These are phyloP conservation scores for Hypsopygia costalis DNA, from an alignment of 2,888 invertebrate species.

Conservation along the genomic window DNA sequence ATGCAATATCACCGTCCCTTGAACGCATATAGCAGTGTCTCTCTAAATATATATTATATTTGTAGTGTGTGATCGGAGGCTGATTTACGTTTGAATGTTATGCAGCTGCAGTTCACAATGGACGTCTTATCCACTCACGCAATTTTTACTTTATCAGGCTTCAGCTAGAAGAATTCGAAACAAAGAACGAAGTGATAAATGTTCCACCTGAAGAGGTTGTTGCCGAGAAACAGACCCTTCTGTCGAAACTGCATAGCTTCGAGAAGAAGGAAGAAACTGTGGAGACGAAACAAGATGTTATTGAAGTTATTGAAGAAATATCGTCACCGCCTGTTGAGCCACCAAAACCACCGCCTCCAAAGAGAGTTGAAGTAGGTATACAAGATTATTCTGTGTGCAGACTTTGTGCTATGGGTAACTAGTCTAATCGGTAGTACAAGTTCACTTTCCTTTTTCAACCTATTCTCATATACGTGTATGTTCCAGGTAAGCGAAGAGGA, in stretches of 20 bases:
- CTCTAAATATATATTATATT: no score
- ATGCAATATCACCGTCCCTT: no score
- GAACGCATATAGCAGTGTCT: no score
- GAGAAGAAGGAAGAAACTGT: slow-evolving; percentile 48
- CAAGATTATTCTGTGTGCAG: no score
- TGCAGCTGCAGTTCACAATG: no score
- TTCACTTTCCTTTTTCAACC: no score
- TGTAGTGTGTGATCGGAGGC: no score
- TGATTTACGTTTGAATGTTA: no score
- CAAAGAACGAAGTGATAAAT: slow-evolving; percentile 37
- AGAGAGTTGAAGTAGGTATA: slow-evolving; percentile 57
- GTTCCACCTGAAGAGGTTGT: slow-evolving; percentile 62
- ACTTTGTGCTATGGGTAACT: no score
- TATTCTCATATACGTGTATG: no score
- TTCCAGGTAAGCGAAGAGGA: slow-evolving; percentile 79
- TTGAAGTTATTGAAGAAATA: slow-evolving; percentile 19
- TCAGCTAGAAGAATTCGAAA: slow-evolving; percentile 53
- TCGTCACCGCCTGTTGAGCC: slow-evolving; percentile 29
- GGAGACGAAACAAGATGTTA: slow-evolving; percentile 18
- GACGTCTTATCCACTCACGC: no score
- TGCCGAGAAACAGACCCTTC: slow-evolving; percentile 61
- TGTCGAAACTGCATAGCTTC: slow-evolving; percentile 61
- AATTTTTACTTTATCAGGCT: slow-evolving; percentile 39
- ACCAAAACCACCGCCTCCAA: slow-evolving; percentile 40
- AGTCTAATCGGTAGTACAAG: no score